Percentiles rank a stretch among this genome's conserved stretches.
Evolutionary conservation across 1,140 invertebrate species (phyloP).

Genomic region (Andrena cerasifolii): DNA sequence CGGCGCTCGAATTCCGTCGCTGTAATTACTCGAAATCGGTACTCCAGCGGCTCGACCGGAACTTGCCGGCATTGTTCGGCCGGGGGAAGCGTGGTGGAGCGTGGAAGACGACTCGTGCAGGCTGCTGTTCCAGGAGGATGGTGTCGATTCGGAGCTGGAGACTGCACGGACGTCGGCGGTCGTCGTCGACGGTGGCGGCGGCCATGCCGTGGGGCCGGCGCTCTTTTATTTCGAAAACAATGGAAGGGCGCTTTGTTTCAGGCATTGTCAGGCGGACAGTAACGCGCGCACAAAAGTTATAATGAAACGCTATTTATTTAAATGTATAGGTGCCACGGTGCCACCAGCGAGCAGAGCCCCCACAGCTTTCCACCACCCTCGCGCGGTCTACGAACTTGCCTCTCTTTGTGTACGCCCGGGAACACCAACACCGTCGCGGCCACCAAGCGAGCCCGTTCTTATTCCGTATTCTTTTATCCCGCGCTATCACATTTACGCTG

Average conservation of each 20-base stretch:
- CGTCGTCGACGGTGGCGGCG: constrained; percentile 61
- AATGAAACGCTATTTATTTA: constrained; percentile 82
- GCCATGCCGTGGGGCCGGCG: constrained; percentile 74
- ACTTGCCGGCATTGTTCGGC: background rate
- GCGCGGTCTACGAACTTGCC: constrained; percentile 2
- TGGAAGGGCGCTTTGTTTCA: constrained; percentile 79
- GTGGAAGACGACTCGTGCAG: background rate
- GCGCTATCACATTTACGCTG: constrained; percentile 74
- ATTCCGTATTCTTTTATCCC: constrained; percentile 76
- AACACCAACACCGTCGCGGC: constrained; percentile 26
- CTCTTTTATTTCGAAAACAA: constrained; percentile 81
- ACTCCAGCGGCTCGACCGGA: background rate
- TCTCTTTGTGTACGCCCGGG: constrained; percentile 29
- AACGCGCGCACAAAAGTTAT: constrained; percentile 80
- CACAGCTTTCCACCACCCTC: constrained; percentile 36
- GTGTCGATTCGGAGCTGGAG: constrained; percentile 27
- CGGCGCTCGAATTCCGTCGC: background rate
- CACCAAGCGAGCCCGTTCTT: constrained; percentile 66
- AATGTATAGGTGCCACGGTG: constrained; percentile 76
- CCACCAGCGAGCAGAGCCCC: constrained; percentile 48
- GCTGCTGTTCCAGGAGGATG: background rate
- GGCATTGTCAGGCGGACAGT: constrained; percentile 80
- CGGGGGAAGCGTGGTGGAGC: background rate
- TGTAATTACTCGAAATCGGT: too few relatives aligned
- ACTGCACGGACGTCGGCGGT: background rate